Percentiles rank a stretch among this genome's conserved stretches.
These are phyloP conservation scores for Enteromius mattozi DNA, from an alignment of 2,797 vertebrate species.

Conservation along the genomic window DNA sequence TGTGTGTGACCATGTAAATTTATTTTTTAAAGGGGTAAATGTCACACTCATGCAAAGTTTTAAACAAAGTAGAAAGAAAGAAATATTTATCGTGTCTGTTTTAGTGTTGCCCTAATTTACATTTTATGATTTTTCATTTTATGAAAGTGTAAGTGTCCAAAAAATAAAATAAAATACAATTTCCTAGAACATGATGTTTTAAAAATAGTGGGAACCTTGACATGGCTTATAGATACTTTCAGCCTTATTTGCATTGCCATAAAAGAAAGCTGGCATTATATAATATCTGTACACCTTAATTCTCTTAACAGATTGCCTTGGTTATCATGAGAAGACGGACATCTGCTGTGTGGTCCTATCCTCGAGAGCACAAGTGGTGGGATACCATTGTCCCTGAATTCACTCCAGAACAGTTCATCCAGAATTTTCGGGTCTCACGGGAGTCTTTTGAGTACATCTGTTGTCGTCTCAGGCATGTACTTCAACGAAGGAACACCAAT, in stretches of 20 bases:
- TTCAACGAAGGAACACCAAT: slow-evolving; percentile 51
- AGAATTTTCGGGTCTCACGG: slow-evolving; percentile 49
- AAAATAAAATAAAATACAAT: background rate
- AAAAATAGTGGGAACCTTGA: background rate
- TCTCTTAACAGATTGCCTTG: slow-evolving; percentile 2
- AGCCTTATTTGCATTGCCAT: background rate
- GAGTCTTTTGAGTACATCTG: slow-evolving; percentile 53
- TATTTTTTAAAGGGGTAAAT: background rate
- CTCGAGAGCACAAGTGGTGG: slow-evolving; percentile 51
- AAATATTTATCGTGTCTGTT: background rate
- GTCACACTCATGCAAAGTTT: background rate
- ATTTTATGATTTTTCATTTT: background rate
- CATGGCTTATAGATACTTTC: background rate
- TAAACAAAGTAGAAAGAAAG: background rate
- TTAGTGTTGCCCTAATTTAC: background rate
- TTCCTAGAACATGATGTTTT: background rate
- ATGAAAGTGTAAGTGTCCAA: background rate
- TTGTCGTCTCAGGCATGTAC: background rate
- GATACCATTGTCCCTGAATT: slow-evolving; percentile 53
- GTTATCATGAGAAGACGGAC: slow-evolving; percentile 24
- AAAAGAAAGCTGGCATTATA: background rate
- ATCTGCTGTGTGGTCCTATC: slow-evolving; percentile 42
- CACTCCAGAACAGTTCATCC: slow-evolving; percentile 37
- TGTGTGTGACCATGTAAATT: background rate
- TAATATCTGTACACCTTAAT: background rate